A percentile compares a stretch with the other conserved stretches of the same genome.
Conservation (phyloP, 1,140 invertebrate species). For the Samia ricini region DNA sequence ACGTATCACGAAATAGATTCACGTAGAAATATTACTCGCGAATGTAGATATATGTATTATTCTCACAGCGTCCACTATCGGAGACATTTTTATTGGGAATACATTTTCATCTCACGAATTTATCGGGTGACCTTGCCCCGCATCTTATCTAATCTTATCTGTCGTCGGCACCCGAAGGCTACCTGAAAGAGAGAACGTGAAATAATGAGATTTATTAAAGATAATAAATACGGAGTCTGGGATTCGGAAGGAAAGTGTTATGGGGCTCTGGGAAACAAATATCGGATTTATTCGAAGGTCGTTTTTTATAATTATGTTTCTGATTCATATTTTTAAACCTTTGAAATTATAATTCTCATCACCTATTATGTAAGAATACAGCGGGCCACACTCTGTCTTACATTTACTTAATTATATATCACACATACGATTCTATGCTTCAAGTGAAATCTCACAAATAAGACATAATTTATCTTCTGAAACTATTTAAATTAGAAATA, state of each 20-base stretch:
- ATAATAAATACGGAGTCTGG: neutral
- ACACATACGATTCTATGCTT: no score
- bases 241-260: neutral
- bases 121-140: constrained; percentile 13
- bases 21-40: neutral
- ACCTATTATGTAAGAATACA: no score
- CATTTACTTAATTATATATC: no score
- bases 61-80: neutral
- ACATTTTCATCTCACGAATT: neutral
- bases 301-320: neutral
- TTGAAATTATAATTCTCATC: no score
- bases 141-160: constrained; percentile 24
- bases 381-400: no score
- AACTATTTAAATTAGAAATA: no score
- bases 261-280: neutral
- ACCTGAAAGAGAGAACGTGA: constrained; percentile 20
- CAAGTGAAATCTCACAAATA: no score
- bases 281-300: neutral
- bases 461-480: no score
- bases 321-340: no score
- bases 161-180: constrained; percentile 1
- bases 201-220: constrained; percentile 12
- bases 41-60: neutral
- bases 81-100: neutral
- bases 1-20: neutral